Evolutionary conservation across 1,140 invertebrate species (phyloP), one percentile per base, ranked within the genome.

Genomic region (Dufourea novaeangliae): DNA sequence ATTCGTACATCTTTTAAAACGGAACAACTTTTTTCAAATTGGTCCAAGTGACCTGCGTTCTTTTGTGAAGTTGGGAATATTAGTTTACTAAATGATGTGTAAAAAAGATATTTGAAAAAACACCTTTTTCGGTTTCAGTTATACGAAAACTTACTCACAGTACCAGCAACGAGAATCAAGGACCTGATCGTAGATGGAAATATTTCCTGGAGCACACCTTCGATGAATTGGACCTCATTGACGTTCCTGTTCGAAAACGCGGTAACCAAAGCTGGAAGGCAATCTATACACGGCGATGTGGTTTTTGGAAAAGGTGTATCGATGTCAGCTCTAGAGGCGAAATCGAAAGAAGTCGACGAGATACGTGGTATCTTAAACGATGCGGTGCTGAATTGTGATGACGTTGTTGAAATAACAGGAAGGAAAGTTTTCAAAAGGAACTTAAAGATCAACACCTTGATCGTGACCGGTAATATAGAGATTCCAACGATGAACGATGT

Each of bases 291-390:
- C 10, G 84, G 82, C 14, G 32, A 67, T 0, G 66, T 83, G 6
- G 57, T 20, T 6, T 88, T 86, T 32, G 29, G 50, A 11, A 44
- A 80, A 8, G 34, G 75, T 29, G 70, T 78, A 44, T 72, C 39
- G 20, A 86, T 39, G 4, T 57, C 44, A 20, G 67, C 22, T 41
- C 56, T 72, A 17, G 34, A 10, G 5, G 57, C 52, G 67, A 12
- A 57, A 10, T 52, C 66, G 57, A 20, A 66, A 68, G 59, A 73
- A 29, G 32, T 82, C 37, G n/a, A 83, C 0, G 41, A 86, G 34
- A 87, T 90, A 27, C 59, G 61, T 5, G 8, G 75, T 0, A 80
- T 86, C 20, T 44, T 90, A 63, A 50, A 14, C 6, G 89, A 91
- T 34, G 39, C 82, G 1, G 79, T 88, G 20, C 61, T 87, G 4